Evolutionary conservation across 2,888 invertebrate species (phyloP), one percentile per base, ranked within the genome.

Genomic region (Aporophyla nigra): DNA sequence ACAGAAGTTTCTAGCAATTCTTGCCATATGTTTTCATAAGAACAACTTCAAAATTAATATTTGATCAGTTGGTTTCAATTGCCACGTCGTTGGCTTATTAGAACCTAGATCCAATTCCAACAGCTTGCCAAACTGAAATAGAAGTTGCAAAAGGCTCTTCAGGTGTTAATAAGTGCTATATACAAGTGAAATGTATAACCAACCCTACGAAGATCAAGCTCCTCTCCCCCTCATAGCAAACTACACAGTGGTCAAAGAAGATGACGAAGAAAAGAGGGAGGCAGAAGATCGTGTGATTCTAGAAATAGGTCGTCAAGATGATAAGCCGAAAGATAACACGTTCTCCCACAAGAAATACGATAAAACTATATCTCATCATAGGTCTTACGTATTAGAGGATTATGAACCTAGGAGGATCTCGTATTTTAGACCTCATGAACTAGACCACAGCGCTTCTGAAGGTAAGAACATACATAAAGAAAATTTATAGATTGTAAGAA

Each of bases 281-380:
- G 72, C 89, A 77, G 96, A 96, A 82, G 96, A 96, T 5, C 90
- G 95, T 2, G 95, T 97, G 0, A 96, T 97, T 77, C 91, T 97
- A 77, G 97, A 97, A 92, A 97, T 97, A 83, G 97, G 97, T 9
- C 90, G 95, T 2, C 96, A 93, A 74, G 96, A 96, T n/a, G 96
- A 97, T 3, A 95, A 92, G 46, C 95, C 95, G 0, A 93, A 96
- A 81, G 96, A 96, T 80, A 92, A 91, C 16, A 96, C 96, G 40
- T 97, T 97, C 79, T 96, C 96, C 0, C 97, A 97, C 78, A 97
- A 97, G 89, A 97, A 97, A 83, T 97, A 97, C 72, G 97, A 97
- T 74, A 97, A 96, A 85, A 97, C 96, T 0, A 97, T 95, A 82
- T 95, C 96, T 0, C 96, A 97, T 82, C 96, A 95, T 76, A 92